Evolutionary conservation across 1,140 invertebrate species (phyloP).

Genomic region (Bilobella aurantiaca): DNA sequence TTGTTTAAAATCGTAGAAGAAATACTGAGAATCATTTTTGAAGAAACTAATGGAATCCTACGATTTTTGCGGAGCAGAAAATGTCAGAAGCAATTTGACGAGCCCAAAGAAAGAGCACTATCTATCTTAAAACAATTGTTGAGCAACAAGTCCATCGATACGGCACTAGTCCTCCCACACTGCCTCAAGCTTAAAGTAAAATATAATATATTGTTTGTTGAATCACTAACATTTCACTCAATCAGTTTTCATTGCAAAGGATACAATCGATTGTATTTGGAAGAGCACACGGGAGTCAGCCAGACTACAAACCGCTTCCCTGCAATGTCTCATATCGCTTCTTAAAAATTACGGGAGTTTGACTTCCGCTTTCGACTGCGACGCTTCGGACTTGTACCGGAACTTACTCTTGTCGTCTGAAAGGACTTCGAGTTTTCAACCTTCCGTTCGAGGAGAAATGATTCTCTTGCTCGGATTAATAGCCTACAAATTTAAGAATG

Average conservation of each 20-base stretch:
- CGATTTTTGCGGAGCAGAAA: slow-evolving; percentile 11
- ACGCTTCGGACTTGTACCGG: slow-evolving; percentile 18
- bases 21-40: slow-evolving; percentile 14
- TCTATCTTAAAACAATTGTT: slow-evolving; percentile 12
- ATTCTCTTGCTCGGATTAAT: slow-evolving; percentile 25
- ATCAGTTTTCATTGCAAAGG: slow-evolving; percentile 10
- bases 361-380: slow-evolving; percentile 4
- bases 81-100: slow-evolving; percentile 9
- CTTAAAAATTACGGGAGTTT: slow-evolving; percentile 15
- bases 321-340: slow-evolving; percentile 17
- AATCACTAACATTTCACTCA: not conserved
- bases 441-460: slow-evolving; percentile 32
- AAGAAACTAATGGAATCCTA: slow-evolving; percentile 14
- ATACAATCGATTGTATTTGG: slow-evolving; percentile 12
- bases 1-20: slow-evolving; percentile 7
- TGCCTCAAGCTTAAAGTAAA: slow-evolving; percentile 19
- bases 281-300: slow-evolving; percentile 20
- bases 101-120: slow-evolving; percentile 10
- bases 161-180: not conserved
- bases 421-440: slow-evolving; percentile 16
- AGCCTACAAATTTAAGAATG: not conserved
- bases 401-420: slow-evolving; percentile 13
- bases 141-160: not conserved
- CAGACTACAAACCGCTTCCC: slow-evolving; percentile 18
- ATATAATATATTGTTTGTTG: not conserved